Conservation (phyloP, 2,888 invertebrate genomes). For the Ophonus ardosiacus region DNA sequence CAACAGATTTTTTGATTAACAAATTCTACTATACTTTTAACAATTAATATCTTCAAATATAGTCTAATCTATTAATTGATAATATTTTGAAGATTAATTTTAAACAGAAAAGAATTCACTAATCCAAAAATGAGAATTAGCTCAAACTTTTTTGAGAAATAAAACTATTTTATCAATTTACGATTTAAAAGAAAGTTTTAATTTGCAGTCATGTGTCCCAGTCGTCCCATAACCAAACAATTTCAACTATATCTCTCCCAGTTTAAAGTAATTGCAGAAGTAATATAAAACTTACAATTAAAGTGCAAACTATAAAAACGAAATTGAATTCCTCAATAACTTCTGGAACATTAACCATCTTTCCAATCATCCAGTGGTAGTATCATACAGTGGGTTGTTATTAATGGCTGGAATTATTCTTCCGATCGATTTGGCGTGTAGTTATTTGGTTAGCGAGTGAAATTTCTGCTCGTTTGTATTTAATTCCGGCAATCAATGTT, state of each 20-base stretch:
- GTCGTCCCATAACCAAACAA: not conserved
- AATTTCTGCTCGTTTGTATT: constrained; percentile 61
- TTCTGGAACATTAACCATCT: constrained; percentile 20
- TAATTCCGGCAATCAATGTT: constrained; percentile 61
- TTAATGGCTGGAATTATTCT: constrained; percentile 29
- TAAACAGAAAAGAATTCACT: too few species aligned
- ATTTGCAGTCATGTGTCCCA: not conserved
- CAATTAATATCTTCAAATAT: too few species aligned
- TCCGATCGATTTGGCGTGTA: constrained; percentile 47
- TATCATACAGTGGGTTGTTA: constrained; percentile 7
- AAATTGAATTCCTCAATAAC: not conserved
- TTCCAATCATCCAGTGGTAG: not conserved
- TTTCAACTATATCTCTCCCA: too few species aligned
- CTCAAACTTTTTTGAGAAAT: too few species aligned
- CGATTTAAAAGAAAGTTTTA: not conserved
- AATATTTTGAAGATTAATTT: too few species aligned
- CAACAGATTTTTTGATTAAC: too few species aligned
- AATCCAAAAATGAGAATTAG: too few species aligned
- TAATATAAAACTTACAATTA: too few species aligned
- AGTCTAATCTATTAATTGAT: too few species aligned
- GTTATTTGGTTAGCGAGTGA: constrained; percentile 58
- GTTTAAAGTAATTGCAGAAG: too few species aligned
- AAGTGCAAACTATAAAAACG: too few species aligned
- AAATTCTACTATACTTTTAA: too few species aligned
- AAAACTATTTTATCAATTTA: not conserved